Conservation (phyloP, 2,113 vertebrate genomes). For the Bungarus multicinctus region DNA sequence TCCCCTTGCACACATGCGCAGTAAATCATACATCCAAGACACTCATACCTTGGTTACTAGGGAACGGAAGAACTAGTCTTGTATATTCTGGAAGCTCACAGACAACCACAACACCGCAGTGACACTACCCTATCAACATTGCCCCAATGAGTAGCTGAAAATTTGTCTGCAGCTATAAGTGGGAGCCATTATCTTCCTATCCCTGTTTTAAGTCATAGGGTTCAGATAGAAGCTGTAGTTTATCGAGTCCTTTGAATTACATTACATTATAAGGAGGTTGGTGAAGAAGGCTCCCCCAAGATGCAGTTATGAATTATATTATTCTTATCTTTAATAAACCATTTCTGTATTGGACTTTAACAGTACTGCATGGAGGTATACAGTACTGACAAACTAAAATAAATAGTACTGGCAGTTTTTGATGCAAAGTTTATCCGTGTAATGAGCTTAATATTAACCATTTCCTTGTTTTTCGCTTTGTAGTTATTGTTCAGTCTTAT, state of each 20-base stretch:
- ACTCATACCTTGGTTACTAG: too few relatives aligned
- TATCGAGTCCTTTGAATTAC: conserved; percentile 44
- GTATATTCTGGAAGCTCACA: too few relatives aligned
- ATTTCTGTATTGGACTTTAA: not conserved
- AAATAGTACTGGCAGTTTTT: conserved; percentile 17
- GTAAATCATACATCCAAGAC: too few relatives aligned
- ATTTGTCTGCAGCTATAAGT: not conserved
- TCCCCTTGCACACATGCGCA: too few relatives aligned
- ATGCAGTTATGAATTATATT: not conserved
- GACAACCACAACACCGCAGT: too few relatives aligned
- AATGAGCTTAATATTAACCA: conserved; percentile 37
- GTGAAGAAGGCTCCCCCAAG: not conserved
- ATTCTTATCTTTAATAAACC: not conserved
- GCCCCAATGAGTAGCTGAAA: not conserved
- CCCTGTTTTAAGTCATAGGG: not conserved
- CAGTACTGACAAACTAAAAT: conserved; percentile 10
- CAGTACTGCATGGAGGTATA: not conserved
- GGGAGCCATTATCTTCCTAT: not conserved
- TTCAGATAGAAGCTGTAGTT: conserved; percentile 31
- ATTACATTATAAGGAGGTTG: conserved; percentile 48
- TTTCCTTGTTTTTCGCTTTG: not conserved
- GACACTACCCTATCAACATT: not conserved
- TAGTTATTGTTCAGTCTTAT: not conserved
- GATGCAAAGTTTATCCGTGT: conserved; percentile 14
- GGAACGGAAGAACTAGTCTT: too few relatives aligned